phyloP scores from a whole-genome alignment of 2,113 vertebrate genomes.

The Phodopus roborovskii region DNA sequence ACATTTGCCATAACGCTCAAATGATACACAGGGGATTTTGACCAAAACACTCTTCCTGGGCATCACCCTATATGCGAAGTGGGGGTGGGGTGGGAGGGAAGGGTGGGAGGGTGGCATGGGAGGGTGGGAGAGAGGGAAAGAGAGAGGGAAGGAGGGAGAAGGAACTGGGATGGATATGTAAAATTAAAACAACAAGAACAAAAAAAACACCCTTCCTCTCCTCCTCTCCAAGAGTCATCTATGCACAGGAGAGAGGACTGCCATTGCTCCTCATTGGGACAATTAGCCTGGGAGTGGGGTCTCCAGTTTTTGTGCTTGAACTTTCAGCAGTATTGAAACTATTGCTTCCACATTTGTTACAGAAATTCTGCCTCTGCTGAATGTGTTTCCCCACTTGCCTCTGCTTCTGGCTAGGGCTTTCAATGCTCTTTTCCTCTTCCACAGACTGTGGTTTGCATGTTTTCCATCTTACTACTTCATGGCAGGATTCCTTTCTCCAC shows the following conservation, averaged over 20 bases:
- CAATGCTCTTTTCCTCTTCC: constrained; percentile 59
- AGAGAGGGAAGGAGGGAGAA: too few species aligned
- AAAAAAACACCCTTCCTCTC: too few species aligned
- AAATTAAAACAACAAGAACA: too few species aligned
- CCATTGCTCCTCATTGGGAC: neutral
- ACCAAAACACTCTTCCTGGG: neutral
- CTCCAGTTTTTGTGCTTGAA: constrained; percentile 49
- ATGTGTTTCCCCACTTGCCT: constrained; percentile 33
- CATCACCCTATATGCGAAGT: too few species aligned
- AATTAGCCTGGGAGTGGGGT: neutral
- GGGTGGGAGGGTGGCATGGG: too few species aligned
- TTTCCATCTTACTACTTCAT: constrained; percentile 70
- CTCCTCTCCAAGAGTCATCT: neutral
- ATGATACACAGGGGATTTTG: constrained; percentile 3
- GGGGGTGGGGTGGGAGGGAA: too few species aligned
- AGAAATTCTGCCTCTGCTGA: constrained; percentile 59
- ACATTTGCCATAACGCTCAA: neutral
- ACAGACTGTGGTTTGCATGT: constrained; percentile 62
- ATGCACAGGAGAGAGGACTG: neutral
- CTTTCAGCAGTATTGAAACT: constrained; percentile 55
- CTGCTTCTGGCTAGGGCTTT: constrained; percentile 45
- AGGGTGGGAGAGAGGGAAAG: too few species aligned
- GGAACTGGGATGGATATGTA: too few species aligned
- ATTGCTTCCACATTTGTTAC: constrained; percentile 50
- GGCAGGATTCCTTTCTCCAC: constrained; percentile 63